A percentile compares a stretch with the other conserved stretches of the same genome.
phyloP scores from a whole-genome alignment of 23 tunicate genomes.

The Halocynthia aurantium region DNA sequence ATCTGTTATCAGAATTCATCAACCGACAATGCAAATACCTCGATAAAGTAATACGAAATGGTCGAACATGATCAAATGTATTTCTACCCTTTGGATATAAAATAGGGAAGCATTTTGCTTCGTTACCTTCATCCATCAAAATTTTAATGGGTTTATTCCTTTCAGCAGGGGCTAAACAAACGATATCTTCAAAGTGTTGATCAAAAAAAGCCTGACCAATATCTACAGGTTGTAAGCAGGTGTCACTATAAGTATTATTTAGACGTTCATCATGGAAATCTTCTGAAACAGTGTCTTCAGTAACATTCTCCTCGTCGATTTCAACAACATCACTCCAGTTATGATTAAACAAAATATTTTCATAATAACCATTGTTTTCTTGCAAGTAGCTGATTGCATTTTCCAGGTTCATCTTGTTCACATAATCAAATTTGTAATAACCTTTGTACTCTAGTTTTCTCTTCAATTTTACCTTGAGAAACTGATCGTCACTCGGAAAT shows the following conservation, averaged over 20 bases:
- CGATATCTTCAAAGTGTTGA: neutral
- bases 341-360: neutral
- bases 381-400: neutral
- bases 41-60: neutral
- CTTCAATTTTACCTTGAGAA: neutral
- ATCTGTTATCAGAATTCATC: conserved; percentile 16
- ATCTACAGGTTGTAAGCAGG: conserved; percentile 22
- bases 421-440: neutral
- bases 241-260: too few relatives aligned
- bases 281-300: too few relatives aligned
- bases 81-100: conserved; percentile 16
- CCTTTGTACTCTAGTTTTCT: neutral
- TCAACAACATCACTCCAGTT: neutral
- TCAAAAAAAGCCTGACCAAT: conserved; percentile 9
- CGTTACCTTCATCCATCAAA: neutral
- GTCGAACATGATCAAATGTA: neutral
- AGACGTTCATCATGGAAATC: too few relatives aligned
- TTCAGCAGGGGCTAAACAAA: neutral
- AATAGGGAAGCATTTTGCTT: conserved; percentile 17
- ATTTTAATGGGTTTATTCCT: neutral
- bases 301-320: too few relatives aligned
- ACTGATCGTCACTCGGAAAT: neutral
- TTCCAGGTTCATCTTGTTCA: neutral
- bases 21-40: conserved; percentile 19
- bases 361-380: neutral